phyloP scores from a whole-genome alignment of 2,888 invertebrate species.

The Mythimna lalbum region DNA sequence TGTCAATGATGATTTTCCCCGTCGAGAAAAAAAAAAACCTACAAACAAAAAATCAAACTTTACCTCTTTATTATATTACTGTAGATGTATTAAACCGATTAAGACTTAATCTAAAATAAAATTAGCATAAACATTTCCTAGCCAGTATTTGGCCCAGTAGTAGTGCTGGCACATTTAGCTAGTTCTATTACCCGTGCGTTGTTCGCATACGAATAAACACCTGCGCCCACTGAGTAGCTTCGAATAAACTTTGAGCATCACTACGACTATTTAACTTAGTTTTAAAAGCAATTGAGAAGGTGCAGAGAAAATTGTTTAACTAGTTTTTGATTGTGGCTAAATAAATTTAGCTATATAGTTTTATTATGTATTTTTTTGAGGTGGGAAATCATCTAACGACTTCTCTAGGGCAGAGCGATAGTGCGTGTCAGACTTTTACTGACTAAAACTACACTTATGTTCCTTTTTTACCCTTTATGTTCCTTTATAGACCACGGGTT shows the following conservation, averaged over 20 bases:
- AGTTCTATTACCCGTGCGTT: constrained; percentile 56
- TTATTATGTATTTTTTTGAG: too few relatives aligned
- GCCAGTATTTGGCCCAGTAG: constrained; percentile 20
- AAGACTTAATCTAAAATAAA: background rate
- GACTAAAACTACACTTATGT: too few relatives aligned
- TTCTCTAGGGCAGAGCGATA: too few relatives aligned
- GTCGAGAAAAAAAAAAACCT: too few relatives aligned
- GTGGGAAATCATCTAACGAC: too few relatives aligned
- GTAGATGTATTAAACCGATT: too few relatives aligned
- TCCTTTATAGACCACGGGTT: too few relatives aligned
- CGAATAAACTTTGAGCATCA: constrained; percentile 46
- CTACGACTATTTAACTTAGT: constrained; percentile 34
- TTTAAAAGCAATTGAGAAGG: constrained; percentile 40
- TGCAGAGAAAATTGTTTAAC: constrained; percentile 9
- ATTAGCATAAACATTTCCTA: background rate
- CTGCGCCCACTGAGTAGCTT: constrained; percentile 42
- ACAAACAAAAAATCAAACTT: too few relatives aligned
- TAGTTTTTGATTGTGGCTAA: constrained; percentile 1
- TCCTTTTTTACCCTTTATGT: too few relatives aligned
- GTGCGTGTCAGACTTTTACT: too few relatives aligned
- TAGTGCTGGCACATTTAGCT: constrained; percentile 45
- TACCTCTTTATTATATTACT: too few relatives aligned
- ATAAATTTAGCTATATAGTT: background rate
- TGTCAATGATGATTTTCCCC: too few relatives aligned
- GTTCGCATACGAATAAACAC: constrained; percentile 60